Percentiles rank a stretch among this genome's conserved stretches.
Evolutionary conservation across 2,113 vertebrate species (phyloP).

Genomic region (Trematomus loennbergii): DNA sequence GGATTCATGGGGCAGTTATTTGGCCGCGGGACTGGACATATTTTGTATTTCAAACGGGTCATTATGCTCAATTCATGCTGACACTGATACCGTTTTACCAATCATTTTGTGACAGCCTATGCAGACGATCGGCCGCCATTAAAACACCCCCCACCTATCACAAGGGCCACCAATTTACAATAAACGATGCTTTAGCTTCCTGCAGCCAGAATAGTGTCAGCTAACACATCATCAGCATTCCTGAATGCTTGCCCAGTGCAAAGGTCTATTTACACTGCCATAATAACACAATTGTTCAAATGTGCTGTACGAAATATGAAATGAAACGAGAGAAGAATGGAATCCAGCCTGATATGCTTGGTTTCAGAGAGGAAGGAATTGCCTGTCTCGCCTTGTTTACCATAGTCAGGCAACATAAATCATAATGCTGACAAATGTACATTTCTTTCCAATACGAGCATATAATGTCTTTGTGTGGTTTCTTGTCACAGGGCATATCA

Average conservation of each 20-base stretch:
- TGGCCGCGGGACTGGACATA: constrained; percentile 27
- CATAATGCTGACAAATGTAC: constrained; percentile 70
- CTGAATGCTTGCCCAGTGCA: constrained; percentile 65
- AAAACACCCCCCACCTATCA: constrained; percentile 65
- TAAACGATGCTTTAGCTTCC: constrained; percentile 63
- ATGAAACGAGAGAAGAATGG: constrained; percentile 70
- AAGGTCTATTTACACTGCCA: constrained; percentile 77
- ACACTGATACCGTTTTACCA: constrained; percentile 47
- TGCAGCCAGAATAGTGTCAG: constrained; percentile 62
- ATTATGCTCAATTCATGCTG: constrained; percentile 51
- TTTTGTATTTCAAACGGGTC: constrained; percentile 43
- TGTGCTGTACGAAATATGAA: constrained; percentile 68
- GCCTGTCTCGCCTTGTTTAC: constrained; percentile 72
- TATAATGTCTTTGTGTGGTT: constrained; percentile 61
- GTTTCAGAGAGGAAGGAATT: constrained; percentile 73
- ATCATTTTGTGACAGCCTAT: constrained; percentile 44
- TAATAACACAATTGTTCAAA: constrained; percentile 78
- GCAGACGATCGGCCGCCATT: constrained; percentile 57
- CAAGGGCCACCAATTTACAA: constrained; percentile 53
- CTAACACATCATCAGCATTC: constrained; percentile 78
- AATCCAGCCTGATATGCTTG: constrained; percentile 68
- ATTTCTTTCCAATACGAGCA: constrained; percentile 56
- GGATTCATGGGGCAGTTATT: constrained; percentile 4
- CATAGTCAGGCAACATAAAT: constrained; percentile 63
- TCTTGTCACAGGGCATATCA: constrained; percentile 68